Evolutionary conservation across 2,113 vertebrate species (phyloP).

Genomic region (Merops nubicus): DNA sequence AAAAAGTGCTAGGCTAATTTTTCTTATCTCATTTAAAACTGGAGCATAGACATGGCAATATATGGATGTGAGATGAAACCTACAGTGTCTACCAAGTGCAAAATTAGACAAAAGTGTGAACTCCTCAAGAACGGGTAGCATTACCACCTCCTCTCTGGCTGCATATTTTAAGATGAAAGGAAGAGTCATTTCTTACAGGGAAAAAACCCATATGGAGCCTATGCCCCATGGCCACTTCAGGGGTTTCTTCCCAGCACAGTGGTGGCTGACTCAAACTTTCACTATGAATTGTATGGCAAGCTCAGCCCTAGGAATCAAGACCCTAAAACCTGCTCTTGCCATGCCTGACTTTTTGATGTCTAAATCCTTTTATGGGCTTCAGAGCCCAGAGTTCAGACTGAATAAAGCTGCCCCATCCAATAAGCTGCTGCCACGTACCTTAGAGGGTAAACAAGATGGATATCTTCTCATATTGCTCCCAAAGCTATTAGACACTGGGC

Average conservation of each 20-base stretch:
- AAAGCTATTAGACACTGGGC: neutral
- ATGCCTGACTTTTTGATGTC: rapidly evolving
- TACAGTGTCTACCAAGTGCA: neutral
- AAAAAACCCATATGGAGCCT: neutral
- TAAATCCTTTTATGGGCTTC: neutral
- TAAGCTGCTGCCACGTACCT: rapidly evolving
- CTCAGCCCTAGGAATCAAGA: neutral
- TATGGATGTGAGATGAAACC: neutral
- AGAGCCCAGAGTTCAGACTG: neutral
- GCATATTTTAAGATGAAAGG: neutral
- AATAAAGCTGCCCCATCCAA: neutral
- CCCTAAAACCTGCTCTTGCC: neutral
- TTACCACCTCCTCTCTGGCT: neutral
- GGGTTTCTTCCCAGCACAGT: neutral
- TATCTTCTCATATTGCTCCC: neutral
- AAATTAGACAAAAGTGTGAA: neutral
- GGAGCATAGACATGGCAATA: neutral
- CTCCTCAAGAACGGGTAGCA: neutral
- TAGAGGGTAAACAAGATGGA: neutral
- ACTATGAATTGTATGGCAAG: neutral
- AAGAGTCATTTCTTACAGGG: neutral
- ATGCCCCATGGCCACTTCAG: neutral
- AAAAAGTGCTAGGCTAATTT: neutral
- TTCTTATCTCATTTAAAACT: neutral
- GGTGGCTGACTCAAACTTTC: neutral